Base-by-base conservation (phyloP, 2,888 invertebrate genomes). In the Phyllotreta striolata region DNA sequence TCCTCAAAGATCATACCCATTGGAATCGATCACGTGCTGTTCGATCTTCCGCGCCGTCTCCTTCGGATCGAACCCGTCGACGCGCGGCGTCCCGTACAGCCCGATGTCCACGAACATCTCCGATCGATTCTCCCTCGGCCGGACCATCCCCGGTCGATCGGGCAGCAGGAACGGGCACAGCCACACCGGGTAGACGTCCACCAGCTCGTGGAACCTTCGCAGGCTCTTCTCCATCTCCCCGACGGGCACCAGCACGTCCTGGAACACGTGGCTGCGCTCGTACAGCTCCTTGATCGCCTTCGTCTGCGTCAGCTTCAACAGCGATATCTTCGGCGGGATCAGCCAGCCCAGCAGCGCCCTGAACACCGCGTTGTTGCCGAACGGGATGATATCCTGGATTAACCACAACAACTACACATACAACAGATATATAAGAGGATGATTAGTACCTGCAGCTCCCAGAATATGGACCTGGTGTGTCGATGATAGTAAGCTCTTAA, bases 331-430 rank as follows among this genome's bases (percentile, higher is more conserved):
- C 0, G 92, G 92, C 0, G 93, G 93, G 81, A 91, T 88, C 82
- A 91, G 82, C 93, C 93, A 93, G 0, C 93, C 93, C 63, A 92
- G 84, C 8, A 91, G 78, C 69, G 84, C 85, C 0, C 93, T 87
- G 82, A 93, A 93, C 35, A 91, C 38, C 0, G 84, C 76, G 75
- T 90, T 85, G 80, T 94, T 93, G 24, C 93, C 93, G 78, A 93
- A 94, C 0, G 93, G 89, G 62, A 94, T 87, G 55, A 94, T 92
- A 71, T 93, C 91, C 89, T 91, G n/a, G n/a, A n/a, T n/a, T 80
- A 9, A n/a, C n/a, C n/a, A n/a, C n/a, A n/a, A n/a, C n/a, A n/a
- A n/a, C n/a, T n/a, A n/a, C n/a, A n/a, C n/a, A n/a, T n/a, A n/a
- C n/a, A 9, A n/a, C 35, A 37, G 10, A 37, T 4, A 35, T 10